phyloP scores from a whole-genome alignment of 2,113 vertebrate species.

The Onychostruthus taczanowskii region DNA sequence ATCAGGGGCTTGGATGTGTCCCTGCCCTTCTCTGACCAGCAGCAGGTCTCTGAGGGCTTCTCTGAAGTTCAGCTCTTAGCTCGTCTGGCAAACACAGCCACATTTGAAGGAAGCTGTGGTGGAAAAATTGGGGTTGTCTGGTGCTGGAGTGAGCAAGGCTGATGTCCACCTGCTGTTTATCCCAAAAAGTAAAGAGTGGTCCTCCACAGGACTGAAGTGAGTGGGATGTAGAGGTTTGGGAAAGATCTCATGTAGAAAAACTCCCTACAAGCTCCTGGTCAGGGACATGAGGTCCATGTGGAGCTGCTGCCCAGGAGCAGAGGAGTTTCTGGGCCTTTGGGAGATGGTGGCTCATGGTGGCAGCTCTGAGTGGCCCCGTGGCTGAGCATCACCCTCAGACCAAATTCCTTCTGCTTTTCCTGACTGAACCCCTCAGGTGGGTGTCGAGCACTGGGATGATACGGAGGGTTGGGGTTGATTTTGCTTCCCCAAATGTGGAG shows the following conservation, averaged over 20 bases:
- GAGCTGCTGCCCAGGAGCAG: background rate
- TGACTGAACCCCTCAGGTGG: background rate
- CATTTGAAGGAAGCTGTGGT: background rate
- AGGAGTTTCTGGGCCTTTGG: background rate
- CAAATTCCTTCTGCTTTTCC: background rate
- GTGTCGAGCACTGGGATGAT: background rate
- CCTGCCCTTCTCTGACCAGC: background rate
- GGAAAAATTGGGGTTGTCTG: background rate
- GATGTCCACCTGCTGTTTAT: background rate
- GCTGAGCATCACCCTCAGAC: background rate
- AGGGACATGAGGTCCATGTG: background rate
- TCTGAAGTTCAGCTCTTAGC: background rate
- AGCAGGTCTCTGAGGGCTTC: background rate
- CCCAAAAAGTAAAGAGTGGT: background rate
- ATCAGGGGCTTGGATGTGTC: background rate
- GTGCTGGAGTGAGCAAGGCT: background rate
- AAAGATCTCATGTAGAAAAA: background rate
- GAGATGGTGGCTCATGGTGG: background rate
- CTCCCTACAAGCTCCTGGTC: background rate
- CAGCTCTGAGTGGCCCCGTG: background rate
- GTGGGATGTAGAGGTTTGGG: background rate
- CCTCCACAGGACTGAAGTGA: background rate
- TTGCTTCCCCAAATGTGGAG: background rate
- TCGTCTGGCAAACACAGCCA: background rate
- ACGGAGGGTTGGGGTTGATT: background rate